Evolutionary conservation across 2,888 invertebrate species (phyloP).

Genomic region (Rotaria sp.): DNA sequence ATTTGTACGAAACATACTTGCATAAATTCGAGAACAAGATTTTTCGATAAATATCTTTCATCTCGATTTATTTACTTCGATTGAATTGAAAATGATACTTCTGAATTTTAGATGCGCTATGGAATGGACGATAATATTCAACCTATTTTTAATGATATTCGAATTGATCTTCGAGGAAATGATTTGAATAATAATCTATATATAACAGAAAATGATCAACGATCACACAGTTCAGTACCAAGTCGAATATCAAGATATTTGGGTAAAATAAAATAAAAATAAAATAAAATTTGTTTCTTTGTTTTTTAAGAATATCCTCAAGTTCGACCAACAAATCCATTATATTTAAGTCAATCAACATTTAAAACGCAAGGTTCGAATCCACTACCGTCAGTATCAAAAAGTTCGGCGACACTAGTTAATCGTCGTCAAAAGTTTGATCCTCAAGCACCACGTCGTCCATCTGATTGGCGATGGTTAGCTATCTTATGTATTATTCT

Average conservation of each 20-base stretch:
- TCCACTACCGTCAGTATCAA: no score
- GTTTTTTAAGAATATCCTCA: conserved; percentile 37
- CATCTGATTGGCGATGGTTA: conserved; percentile 40
- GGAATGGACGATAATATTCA: not conserved
- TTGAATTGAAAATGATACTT: not conserved
- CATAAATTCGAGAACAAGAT: not conserved
- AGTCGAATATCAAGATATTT: not conserved
- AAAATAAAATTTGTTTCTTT: not conserved
- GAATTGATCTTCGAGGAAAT: not conserved
- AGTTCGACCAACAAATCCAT: conserved; percentile 41
- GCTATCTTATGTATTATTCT: conserved; percentile 31
- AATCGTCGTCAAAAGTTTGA: conserved; percentile 38
- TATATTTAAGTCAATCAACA: conserved; percentile 37
- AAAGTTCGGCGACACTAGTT: conserved; percentile 31
- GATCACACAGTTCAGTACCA: conserved; percentile 33
- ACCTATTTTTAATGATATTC: not conserved
- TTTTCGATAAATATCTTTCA: no score
- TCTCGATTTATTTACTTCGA: no score
- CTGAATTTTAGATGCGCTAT: not conserved
- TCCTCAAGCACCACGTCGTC: conserved; percentile 35
- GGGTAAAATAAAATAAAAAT: not conserved
- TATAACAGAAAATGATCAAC: conserved; percentile 29
- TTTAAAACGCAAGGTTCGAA: conserved; percentile 3
- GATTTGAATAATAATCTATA: not conserved
- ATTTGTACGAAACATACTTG: not conserved